These are phyloP conservation scores for Circaetus cinerascens DNA, from an alignment of 2,113 vertebrate species.

Conservation along the genomic window DNA sequence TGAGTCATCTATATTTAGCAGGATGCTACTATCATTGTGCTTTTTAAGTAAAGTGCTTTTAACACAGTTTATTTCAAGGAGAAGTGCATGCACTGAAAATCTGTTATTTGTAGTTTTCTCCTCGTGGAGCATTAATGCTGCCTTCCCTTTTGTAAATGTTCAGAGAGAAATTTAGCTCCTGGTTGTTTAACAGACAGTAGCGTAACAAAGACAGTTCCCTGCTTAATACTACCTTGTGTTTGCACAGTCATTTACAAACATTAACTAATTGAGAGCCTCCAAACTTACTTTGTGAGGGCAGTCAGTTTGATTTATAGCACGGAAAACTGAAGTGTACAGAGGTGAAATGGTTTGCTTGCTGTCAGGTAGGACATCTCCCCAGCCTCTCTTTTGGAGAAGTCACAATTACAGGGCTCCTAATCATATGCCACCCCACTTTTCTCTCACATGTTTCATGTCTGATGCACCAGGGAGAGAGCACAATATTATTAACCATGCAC, in stretches of 20 bases:
- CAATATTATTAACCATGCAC: background rate
- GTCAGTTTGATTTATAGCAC: background rate
- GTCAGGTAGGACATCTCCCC: background rate
- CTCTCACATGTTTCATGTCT: background rate
- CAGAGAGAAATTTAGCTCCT: constrained; percentile 50
- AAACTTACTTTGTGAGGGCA: background rate
- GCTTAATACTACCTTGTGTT: constrained; percentile 13
- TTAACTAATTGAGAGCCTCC: background rate
- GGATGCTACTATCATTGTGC: constrained; percentile 58
- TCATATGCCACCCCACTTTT: background rate
- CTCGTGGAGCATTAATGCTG: constrained; percentile 45
- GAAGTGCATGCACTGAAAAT: constrained; percentile 54
- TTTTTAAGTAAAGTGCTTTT: constrained; percentile 70
- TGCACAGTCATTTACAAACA: background rate
- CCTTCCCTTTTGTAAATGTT: constrained; percentile 48
- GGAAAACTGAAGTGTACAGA: background rate
- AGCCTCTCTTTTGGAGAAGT: background rate
- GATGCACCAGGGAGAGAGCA: background rate
- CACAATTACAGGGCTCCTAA: background rate
- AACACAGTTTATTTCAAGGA: constrained; percentile 62
- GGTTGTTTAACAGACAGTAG: constrained; percentile 32
- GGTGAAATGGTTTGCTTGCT: background rate
- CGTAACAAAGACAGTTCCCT: constrained; percentile 5
- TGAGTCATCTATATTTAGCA: constrained; percentile 69
- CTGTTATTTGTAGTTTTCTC: constrained; percentile 48